A percentile compares a stretch with the other conserved stretches of the same genome.
phyloP scores from a whole-genome alignment of 92 coral and sea anemone species.

The Hydrozoanthus gracilis region DNA sequence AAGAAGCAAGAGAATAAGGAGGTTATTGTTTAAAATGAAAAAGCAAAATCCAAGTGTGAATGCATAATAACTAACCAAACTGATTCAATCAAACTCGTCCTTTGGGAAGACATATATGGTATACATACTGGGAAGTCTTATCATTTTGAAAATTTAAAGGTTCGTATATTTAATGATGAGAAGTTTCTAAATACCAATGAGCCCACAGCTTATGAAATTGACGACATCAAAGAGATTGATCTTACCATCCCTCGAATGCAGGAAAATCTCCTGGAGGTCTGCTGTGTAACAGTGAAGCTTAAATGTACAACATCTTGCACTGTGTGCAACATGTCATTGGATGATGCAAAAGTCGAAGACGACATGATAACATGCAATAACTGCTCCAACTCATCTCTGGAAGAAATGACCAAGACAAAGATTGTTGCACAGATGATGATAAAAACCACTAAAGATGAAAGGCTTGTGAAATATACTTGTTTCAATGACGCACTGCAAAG shows the following conservation, averaged over 20 bases:
- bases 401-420: slow-evolving; percentile 57
- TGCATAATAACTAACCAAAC: slow-evolving; percentile 37
- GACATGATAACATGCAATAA: slow-evolving; percentile 48
- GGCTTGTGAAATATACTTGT: slow-evolving; percentile 57
- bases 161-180: slow-evolving; percentile 33
- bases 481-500: slow-evolving; percentile 69
- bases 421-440: slow-evolving; percentile 62
- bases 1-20: slow-evolving; percentile 25
- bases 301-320: slow-evolving; percentile 59
- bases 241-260: neutral
- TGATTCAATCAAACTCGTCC: slow-evolving; percentile 39
- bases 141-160: slow-evolving; percentile 38
- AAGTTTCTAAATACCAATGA: slow-evolving; percentile 42
- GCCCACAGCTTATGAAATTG: slow-evolving; percentile 26
- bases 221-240: slow-evolving; percentile 19
- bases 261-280: slow-evolving; percentile 50
- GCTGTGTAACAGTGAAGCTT: slow-evolving; percentile 60
- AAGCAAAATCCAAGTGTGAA: slow-evolving; percentile 12
- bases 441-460: slow-evolving; percentile 45
- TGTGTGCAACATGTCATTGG: slow-evolving; percentile 55
- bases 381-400: slow-evolving; percentile 59
- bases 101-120: slow-evolving; percentile 50
- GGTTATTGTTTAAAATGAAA: slow-evolving; percentile 27
- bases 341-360: slow-evolving; percentile 37
- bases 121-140: slow-evolving; percentile 30